A percentile compares a stretch with the other conserved stretches of the same genome.
phyloP scores from a whole-genome alignment of 2,113 vertebrate genomes.

The Polypterus bichir region DNA sequence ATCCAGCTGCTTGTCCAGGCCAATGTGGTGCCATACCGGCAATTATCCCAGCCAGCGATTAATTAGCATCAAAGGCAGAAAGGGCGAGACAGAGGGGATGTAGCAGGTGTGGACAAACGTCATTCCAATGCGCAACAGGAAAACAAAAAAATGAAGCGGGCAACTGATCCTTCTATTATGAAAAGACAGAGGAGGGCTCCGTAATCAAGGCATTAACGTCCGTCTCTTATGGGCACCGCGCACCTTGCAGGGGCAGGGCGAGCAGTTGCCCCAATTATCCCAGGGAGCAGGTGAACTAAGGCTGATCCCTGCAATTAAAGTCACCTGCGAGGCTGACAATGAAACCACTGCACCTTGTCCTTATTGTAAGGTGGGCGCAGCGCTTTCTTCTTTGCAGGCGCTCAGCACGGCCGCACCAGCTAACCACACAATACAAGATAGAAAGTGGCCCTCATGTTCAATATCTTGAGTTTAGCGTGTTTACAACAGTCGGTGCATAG shows the following conservation, averaged over 20 bases:
- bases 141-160: not conserved
- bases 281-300: conserved; percentile 4
- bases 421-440: too few relatives aligned
- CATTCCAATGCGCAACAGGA: not conserved
- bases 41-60: not conserved
- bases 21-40: not conserved
- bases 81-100: not conserved
- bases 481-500: too few relatives aligned
- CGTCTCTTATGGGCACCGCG: conserved; percentile 2
- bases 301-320: conserved; percentile 8
- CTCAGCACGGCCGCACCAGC: too few relatives aligned
- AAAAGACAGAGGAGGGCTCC: not conserved
- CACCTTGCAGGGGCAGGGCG: not conserved
- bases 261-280: not conserved
- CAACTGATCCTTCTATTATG: not conserved
- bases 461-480: too few relatives aligned
- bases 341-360: not conserved
- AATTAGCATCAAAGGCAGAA: not conserved
- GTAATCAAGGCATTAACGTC: conserved; percentile 1
- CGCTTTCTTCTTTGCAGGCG: too few relatives aligned
- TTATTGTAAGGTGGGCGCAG: not conserved
- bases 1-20: not conserved
- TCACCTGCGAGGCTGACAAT: not conserved
- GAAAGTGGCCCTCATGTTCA: too few relatives aligned
- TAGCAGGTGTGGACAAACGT: not conserved